phyloP scores from a whole-genome alignment of 2,797 vertebrate species.

The Lutjanus campechanus region DNA sequence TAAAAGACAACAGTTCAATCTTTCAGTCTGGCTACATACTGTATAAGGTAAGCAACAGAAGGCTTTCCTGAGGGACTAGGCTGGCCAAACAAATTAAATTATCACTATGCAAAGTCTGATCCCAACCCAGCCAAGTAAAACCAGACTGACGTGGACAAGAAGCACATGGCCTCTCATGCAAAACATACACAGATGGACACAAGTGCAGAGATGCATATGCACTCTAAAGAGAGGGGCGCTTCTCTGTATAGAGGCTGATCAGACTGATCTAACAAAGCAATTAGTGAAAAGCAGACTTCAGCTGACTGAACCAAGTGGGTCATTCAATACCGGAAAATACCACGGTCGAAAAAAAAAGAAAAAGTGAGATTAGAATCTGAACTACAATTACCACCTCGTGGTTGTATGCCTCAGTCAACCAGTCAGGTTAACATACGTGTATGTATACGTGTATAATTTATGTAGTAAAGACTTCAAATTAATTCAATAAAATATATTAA shows the following conservation, averaged over 20 bases:
- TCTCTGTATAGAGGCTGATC: not conserved
- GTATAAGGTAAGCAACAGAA: slow-evolving; percentile 22
- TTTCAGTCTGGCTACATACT: slow-evolving; percentile 36
- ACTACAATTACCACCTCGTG: no score
- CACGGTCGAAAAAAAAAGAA: not conserved
- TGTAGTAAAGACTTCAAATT: no score
- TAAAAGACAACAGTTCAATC: slow-evolving; percentile 38
- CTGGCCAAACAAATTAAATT: slow-evolving; percentile 61
- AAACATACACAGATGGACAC: slow-evolving; percentile 30
- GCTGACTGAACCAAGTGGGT: not conserved
- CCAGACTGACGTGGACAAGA: slow-evolving; percentile 10
- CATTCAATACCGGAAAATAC: slow-evolving; percentile 17
- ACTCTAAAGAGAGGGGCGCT: slow-evolving; percentile 9
- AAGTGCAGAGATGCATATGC: not conserved
- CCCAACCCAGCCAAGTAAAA: slow-evolving; percentile 33
- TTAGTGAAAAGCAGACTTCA: not conserved
- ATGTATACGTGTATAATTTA: no score
- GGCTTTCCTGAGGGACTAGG: slow-evolving; percentile 27
- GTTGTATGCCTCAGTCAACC: no score
- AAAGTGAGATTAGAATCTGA: not conserved
- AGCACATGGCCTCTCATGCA: slow-evolving; percentile 31
- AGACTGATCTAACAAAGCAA: not conserved
- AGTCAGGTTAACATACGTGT: no score
- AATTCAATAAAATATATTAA: no score
- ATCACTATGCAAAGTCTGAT: slow-evolving; percentile 70